These are phyloP conservation scores for Rhaphigaster nebulosa DNA, from an alignment of 2,888 invertebrate genomes.

Conservation along the genomic window DNA sequence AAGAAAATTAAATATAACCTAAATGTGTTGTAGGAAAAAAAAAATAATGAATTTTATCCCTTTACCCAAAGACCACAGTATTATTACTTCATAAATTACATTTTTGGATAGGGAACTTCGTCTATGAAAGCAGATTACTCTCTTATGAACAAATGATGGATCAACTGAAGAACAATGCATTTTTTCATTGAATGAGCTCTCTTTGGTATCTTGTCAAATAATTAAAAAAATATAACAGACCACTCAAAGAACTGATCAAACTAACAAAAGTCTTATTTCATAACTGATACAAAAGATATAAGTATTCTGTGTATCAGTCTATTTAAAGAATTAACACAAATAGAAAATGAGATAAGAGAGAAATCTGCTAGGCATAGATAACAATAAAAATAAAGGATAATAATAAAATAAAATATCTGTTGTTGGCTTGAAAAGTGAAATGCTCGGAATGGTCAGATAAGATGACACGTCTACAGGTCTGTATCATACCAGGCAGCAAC, in stretches of 20 bases:
- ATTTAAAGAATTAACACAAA: not conserved
- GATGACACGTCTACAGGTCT: slow-evolving; percentile 77
- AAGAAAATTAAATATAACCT: too few relatives aligned
- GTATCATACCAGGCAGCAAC: slow-evolving; percentile 98
- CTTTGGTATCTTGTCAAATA: slow-evolving; percentile 2
- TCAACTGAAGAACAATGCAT: not conserved
- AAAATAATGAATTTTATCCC: too few relatives aligned
- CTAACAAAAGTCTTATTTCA: not conserved
- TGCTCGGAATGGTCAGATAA: not conserved
- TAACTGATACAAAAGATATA: not conserved
- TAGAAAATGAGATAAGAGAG: not conserved
- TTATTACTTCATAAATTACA: too few relatives aligned
- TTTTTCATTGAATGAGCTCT: not conserved
- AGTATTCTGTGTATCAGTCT: not conserved
- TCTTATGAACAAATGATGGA: not conserved
- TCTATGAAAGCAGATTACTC: not conserved
- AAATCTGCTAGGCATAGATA: not conserved
- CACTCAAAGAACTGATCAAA: not conserved
- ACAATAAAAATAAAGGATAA: not conserved
- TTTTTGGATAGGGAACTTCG: not conserved
- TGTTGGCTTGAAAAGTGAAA: not conserved
- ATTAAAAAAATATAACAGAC: not conserved
- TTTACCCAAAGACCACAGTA: too few relatives aligned
- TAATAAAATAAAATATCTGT: not conserved
- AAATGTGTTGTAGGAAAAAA: too few relatives aligned